Evolutionary conservation across 1,140 invertebrate genomes (phyloP), one percentile per base, ranked within the genome.

Genomic region (Drosophila oshimai): DNA sequence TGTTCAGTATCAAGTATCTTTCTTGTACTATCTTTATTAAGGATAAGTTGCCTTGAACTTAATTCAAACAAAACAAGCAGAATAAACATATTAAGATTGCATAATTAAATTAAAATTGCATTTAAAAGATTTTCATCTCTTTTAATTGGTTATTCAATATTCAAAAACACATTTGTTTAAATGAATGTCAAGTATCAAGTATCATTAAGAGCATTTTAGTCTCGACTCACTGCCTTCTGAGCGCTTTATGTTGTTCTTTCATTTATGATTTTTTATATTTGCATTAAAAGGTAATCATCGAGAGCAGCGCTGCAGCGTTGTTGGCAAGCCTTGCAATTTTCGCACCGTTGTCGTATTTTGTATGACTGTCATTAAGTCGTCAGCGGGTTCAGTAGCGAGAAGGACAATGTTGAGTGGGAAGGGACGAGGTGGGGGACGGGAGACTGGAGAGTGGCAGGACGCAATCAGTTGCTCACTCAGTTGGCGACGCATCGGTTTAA

Each of bases 221-320:
- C 5, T 36, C 65, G 67, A 22, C 46, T 41, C 4, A 3, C 0
- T 24, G 4, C 4, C 15, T 4, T 6, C 6, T 10, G 44, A 65
- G 65, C 33, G 33, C 15, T 41, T 65, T 65, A 33, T 65, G 60
- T 49, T 67, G 39, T 42, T 51, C 33, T 15, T 51, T 67, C 24
- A 18, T 62, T 37, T 78, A 49, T 74, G 42, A 60, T 74, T 37
- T 78, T 54, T 74, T 46, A 60, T 74, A 73, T 87, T 86, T 87
- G 58, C 67, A 86, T 86, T 86, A 86, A 86, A 86, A 86, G 81
- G 81, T 86, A 86, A 86, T 86, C 81, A 86, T 87, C 54, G 81
- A 72, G 68, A 69, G 67, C 65, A 68, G 47, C 61, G 47, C 41
- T 57, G 61, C 57, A 49, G 26, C 45, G 42, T 45, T 47, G 33